Evolutionary conservation across 2,888 invertebrate species (phyloP).

Genomic region (Epinotia nisella): DNA sequence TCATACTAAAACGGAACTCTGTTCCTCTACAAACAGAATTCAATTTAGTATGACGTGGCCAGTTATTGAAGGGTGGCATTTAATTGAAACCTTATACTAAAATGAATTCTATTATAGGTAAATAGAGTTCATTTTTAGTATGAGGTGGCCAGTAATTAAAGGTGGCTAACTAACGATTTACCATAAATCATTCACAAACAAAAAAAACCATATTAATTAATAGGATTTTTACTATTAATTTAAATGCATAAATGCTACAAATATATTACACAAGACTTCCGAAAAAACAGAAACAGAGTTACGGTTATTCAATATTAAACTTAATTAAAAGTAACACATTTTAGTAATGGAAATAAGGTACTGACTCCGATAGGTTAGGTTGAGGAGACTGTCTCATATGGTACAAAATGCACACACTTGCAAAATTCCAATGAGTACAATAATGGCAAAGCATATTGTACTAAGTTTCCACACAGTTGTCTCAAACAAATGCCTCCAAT

Average conservation of each 20-base stretch:
- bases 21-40: too few relatives aligned
- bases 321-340: slow-evolving; percentile 35
- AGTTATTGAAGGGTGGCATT: too few relatives aligned
- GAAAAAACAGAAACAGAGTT: slow-evolving; percentile 38
- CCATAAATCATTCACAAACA: slow-evolving; percentile 12
- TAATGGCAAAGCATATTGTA: slow-evolving; percentile 2
- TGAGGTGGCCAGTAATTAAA: too few relatives aligned
- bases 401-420: not conserved
- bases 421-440: slow-evolving; percentile 4
- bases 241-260: slow-evolving; percentile 46
- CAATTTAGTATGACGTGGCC: too few relatives aligned
- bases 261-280: slow-evolving; percentile 43
- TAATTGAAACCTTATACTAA: too few relatives aligned
- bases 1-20: too few relatives aligned
- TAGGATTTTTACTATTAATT: slow-evolving; percentile 44
- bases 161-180: too few relatives aligned
- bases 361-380: slow-evolving; percentile 26
- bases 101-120: too few relatives aligned
- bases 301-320: slow-evolving; percentile 34
- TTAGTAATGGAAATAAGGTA: slow-evolving; percentile 42
- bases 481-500: not conserved
- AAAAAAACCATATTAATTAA: slow-evolving; percentile 37
- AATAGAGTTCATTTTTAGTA: too few relatives aligned
- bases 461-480: not conserved
- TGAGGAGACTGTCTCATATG: slow-evolving; percentile 19